Percentiles rank a stretch among this genome's conserved stretches.
Conservation (phyloP, 2,113 vertebrate species). For the Hypocryptadius cinnamomeus region DNA sequence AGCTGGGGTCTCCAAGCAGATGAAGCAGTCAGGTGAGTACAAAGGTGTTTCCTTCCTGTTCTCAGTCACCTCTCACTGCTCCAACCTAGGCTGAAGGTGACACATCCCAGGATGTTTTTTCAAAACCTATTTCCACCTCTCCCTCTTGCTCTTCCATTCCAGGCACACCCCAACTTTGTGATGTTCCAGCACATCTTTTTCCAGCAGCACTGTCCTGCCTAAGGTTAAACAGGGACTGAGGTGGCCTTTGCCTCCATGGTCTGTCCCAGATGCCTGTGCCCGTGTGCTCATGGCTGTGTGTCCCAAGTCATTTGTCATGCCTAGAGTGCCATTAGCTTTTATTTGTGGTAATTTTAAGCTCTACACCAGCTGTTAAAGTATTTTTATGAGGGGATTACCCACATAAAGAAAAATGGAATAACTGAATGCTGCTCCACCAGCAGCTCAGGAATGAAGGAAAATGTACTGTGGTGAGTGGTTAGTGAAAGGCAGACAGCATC, state of each 20-base stretch:
- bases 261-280: not conserved
- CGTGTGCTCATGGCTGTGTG: not conserved
- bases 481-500: not conserved
- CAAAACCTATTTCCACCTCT: not conserved
- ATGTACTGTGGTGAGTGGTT: accelerated
- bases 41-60: not conserved
- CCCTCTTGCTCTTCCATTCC: not conserved
- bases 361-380: not conserved
- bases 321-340: not conserved
- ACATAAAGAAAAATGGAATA: not conserved
- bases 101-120: not conserved
- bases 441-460: not conserved
- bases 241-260: not conserved
- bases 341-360: not conserved
- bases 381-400: not conserved
- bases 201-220: not conserved
- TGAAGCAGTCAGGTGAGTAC: not conserved
- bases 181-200: not conserved
- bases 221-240: not conserved
- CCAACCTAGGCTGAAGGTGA: not conserved
- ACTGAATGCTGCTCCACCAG: not conserved
- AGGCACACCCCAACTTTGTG: not conserved
- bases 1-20: not conserved
- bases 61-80: not conserved
- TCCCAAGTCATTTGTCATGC: not conserved